Conservation (phyloP, 2,888 invertebrate species). For the Plemyria rubiginata region DNA sequence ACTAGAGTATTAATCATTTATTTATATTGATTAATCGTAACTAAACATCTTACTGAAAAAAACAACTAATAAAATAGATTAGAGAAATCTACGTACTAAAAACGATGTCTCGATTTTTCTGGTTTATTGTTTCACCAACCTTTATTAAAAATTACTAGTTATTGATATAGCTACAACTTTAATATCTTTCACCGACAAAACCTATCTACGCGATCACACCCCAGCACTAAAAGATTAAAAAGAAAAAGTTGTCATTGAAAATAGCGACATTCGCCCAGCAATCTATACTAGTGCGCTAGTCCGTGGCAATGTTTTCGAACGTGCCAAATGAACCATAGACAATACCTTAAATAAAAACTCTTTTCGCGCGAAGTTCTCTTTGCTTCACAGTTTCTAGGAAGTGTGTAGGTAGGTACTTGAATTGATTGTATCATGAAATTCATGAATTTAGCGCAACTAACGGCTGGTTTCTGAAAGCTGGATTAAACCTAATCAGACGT, state of each 20-base stretch:
- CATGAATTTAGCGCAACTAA: not conserved
- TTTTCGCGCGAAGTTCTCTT: conserved; percentile 34
- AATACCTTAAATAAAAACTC: conserved; percentile 24
- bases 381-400: conserved; percentile 44
- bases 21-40: no score
- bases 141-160: no score
- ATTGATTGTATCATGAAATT: conserved; percentile 16
- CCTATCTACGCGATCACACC: conserved; percentile 31
- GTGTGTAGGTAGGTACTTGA: no score
- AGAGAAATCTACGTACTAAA: no score
- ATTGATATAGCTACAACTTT: no score
- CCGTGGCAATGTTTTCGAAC: conserved; percentile 54
- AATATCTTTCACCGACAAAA: conserved; percentile 14
- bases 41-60: no score
- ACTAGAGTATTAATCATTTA: no score
- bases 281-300: conserved; percentile 51
- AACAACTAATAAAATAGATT: no score
- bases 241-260: conserved; percentile 41
- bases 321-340: conserved; percentile 41
- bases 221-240: conserved; percentile 43
- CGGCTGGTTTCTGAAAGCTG: no score
- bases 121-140: no score
- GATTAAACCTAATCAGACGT: not conserved
- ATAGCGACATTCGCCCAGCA: conserved; percentile 38
- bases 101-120: no score